A percentile compares a stretch with the other conserved stretches of the same genome.
Conservation (phyloP, 2,888 invertebrate genomes). For the Stegophylla sp. region DNA sequence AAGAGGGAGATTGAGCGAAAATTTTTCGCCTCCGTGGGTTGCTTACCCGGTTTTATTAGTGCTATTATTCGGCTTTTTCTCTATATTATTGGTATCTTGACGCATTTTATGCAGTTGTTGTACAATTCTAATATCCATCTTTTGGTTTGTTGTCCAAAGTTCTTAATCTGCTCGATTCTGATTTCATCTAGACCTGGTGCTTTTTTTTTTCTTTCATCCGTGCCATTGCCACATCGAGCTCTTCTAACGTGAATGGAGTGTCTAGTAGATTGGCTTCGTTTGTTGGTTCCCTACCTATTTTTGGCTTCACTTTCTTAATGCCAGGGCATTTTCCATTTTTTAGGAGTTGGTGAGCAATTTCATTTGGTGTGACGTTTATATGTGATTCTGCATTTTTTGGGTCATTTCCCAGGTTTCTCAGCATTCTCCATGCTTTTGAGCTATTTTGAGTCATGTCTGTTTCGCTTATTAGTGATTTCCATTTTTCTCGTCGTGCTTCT, state of each 20-base stretch:
- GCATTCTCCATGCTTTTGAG: conserved; percentile 21
- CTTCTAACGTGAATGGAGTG: conserved; percentile 4
- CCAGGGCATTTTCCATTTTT: conserved; percentile 10
- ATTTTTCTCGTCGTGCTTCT: conserved; percentile 34
- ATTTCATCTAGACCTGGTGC: conserved; percentile 31
- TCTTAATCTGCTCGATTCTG: conserved; percentile 36
- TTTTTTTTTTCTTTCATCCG: conserved; percentile 40
- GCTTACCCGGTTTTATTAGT: conserved; percentile 59
- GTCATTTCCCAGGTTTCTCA: conserved; percentile 23
- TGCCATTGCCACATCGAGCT: conserved; percentile 24
- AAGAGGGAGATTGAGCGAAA: conserved; percentile 60
- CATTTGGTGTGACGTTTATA: conserved; percentile 24
- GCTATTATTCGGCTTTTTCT: conserved; percentile 54
- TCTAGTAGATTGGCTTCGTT: conserved; percentile 7
- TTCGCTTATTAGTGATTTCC: conserved; percentile 2
- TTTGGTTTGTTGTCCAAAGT: conserved; percentile 43
- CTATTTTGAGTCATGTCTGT: conserved; percentile 22
- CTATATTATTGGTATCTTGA: conserved; percentile 51
- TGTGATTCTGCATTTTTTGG: not conserved
- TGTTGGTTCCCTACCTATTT: conserved; percentile 12
- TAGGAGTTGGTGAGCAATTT: conserved; percentile 28
- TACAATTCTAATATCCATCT: conserved; percentile 20
- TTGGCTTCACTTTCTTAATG: conserved; percentile 24
- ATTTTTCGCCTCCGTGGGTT: conserved; percentile 57
- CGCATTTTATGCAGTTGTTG: conserved; percentile 3